phyloP scores from a whole-genome alignment of 1,140 invertebrate genomes.

The Drosophila santomea region DNA sequence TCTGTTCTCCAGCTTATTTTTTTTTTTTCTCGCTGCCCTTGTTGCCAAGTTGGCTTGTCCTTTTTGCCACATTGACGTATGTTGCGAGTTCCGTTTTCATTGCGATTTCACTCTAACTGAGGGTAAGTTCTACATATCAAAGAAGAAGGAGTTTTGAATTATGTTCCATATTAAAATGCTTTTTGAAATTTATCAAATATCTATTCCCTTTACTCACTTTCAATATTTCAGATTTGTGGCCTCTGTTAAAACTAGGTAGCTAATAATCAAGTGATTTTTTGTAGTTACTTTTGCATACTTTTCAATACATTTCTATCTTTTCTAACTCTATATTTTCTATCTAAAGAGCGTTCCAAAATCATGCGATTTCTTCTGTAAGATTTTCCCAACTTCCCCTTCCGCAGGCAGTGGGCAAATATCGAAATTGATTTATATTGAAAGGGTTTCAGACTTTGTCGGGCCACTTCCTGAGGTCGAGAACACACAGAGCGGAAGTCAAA shows the following conservation, averaged over 20 bases:
- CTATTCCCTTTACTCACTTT: too few relatives aligned
- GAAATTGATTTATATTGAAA: slow-evolving; percentile 83
- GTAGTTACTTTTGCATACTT: too few relatives aligned
- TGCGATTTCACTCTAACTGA: slow-evolving; percentile 16
- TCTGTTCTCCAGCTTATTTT: slow-evolving; percentile 6
- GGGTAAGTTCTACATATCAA: not conserved
- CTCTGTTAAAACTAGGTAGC: too few relatives aligned
- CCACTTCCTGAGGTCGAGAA: slow-evolving; percentile 66
- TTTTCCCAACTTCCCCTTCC: not conserved
- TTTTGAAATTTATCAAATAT: too few relatives aligned
- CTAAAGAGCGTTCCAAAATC: not conserved
- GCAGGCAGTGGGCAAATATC: slow-evolving; percentile 59
- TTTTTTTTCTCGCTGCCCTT: slow-evolving; percentile 39
- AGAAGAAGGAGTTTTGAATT: too few relatives aligned
- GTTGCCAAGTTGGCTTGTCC: slow-evolving; percentile 73
- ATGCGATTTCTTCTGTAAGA: not conserved
- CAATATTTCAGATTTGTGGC: too few relatives aligned
- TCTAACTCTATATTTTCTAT: too few relatives aligned
- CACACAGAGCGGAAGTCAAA: slow-evolving; percentile 70
- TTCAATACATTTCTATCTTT: too few relatives aligned
- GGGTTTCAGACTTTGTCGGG: slow-evolving; percentile 60
- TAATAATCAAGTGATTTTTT: too few relatives aligned
- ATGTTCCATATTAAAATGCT: too few relatives aligned
- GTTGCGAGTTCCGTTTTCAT: slow-evolving; percentile 64
- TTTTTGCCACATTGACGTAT: slow-evolving; percentile 74